Evolutionary conservation across 2,113 vertebrate genomes (phyloP).

Genomic region (Hippocampus abdominalis): DNA sequence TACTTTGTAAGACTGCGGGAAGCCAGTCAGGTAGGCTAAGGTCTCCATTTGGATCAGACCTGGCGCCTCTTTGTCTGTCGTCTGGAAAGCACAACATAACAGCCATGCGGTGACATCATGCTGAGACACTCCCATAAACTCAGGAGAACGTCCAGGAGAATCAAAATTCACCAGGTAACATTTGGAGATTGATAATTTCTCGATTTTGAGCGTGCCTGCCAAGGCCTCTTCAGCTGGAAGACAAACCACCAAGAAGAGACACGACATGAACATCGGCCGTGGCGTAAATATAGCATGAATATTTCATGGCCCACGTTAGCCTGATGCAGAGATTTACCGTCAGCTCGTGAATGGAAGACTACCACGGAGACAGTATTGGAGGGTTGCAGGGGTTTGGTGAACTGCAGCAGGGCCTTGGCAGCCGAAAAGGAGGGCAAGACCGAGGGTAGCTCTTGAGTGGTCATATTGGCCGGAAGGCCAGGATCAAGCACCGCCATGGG

Average conservation of each 20-base stretch:
- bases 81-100: slow-evolving; percentile 51
- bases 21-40: too few relatives aligned
- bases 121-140: too few relatives aligned
- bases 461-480: slow-evolving; percentile 77
- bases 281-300: too few relatives aligned
- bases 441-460: slow-evolving; percentile 82
- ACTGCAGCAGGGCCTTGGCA: slow-evolving; percentile 80
- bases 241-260: too few relatives aligned
- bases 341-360: slow-evolving; percentile 82
- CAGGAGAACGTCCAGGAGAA: background rate
- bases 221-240: too few relatives aligned
- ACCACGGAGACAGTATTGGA: slow-evolving; percentile 75
- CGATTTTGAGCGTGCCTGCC: too few relatives aligned
- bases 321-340: slow-evolving; percentile 70
- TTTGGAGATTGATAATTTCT: too few relatives aligned
- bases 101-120: slow-evolving; percentile 66
- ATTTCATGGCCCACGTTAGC: too few relatives aligned
- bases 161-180: too few relatives aligned
- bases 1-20: slow-evolving; percentile 88
- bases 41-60: slow-evolving; percentile 32
- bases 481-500: slow-evolving; percentile 91
- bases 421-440: slow-evolving; percentile 75
- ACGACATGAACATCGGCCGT: too few relatives aligned
- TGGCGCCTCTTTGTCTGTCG: slow-evolving; percentile 61
- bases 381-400: slow-evolving; percentile 88